Percentiles rank a stretch among this genome's conserved stretches.
Evolutionary conservation across 2,888 invertebrate genomes (phyloP).

Genomic region (Lycocerus yunnanus): DNA sequence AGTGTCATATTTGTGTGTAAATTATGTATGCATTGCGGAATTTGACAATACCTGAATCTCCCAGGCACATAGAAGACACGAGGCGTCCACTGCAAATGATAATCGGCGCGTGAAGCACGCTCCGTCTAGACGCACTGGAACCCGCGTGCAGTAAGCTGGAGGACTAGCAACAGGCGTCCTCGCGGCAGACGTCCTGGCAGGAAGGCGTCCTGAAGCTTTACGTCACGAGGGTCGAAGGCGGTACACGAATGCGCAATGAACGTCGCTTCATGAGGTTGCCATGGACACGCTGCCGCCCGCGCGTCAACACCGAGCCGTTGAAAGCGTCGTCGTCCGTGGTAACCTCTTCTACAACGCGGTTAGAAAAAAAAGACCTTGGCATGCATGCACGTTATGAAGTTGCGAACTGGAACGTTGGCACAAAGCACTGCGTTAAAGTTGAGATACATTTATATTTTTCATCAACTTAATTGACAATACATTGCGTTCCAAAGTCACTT

Average conservation of each 20-base stretch:
- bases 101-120: slow-evolving; percentile 35
- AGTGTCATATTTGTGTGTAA: neutral
- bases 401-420: slow-evolving; percentile 22
- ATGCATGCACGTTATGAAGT: slow-evolving; percentile 28
- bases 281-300: slow-evolving; percentile 52
- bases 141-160: slow-evolving; percentile 50
- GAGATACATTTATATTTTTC: slow-evolving; percentile 8
- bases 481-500: slow-evolving; percentile 23
- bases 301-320: slow-evolving; percentile 47
- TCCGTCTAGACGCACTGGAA: slow-evolving; percentile 40
- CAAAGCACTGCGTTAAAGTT: slow-evolving; percentile 3
- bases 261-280: slow-evolving; percentile 49
- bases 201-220: slow-evolving; percentile 51
- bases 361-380: slow-evolving; percentile 30
- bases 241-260: slow-evolving; percentile 51
- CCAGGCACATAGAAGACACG: slow-evolving; percentile 49
- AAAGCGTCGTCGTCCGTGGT: slow-evolving; percentile 53
- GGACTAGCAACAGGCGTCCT: slow-evolving; percentile 58
- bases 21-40: neutral
- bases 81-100: slow-evolving; percentile 37
- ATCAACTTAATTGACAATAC: slow-evolving; percentile 26
- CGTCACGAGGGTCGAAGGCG: slow-evolving; percentile 53
- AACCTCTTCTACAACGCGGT: slow-evolving; percentile 41
- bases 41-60: slow-evolving; percentile 46
- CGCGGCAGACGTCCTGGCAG: slow-evolving; percentile 48